Percentiles rank a stretch among this genome's conserved stretches.
phyloP scores from a whole-genome alignment of 2,797 vertebrate species.

The Pipistrellus nathusii region DNA sequence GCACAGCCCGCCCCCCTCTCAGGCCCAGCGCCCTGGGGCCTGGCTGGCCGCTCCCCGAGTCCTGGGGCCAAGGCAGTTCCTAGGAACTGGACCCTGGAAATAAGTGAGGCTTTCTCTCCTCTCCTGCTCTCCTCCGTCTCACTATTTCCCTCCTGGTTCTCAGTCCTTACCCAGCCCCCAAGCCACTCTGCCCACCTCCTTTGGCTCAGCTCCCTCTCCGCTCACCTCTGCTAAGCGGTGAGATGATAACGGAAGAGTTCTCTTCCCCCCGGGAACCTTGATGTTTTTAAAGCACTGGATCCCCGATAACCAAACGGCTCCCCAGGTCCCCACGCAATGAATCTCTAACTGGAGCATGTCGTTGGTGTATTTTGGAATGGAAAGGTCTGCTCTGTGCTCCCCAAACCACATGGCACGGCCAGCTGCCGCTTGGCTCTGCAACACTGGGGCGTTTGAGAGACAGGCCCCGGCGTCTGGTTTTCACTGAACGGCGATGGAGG shows the following conservation, averaged over 20 bases:
- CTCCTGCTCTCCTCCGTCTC: neutral
- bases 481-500: neutral
- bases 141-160: neutral
- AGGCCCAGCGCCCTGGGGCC: neutral
- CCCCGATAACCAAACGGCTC: neutral
- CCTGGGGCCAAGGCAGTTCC: neutral
- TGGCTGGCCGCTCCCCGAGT: neutral
- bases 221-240: neutral
- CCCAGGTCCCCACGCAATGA: neutral
- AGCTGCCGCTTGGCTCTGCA: neutral
- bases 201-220: neutral
- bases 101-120: neutral
- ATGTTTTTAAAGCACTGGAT: conserved; percentile 40
- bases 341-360: neutral
- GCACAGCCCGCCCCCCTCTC: neutral
- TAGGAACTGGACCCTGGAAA: neutral
- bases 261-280: conserved; percentile 19
- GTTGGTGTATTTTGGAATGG: conserved; percentile 37
- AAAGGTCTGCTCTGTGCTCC: conserved; percentile 11
- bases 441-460: neutral
- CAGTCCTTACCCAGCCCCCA: neutral
- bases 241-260: conserved; percentile 16
- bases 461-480: neutral
- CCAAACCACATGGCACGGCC: neutral
- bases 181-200: neutral